Evolutionary conservation across 2,888 invertebrate genomes (phyloP).

Genomic region (Odiellus spinosus): DNA sequence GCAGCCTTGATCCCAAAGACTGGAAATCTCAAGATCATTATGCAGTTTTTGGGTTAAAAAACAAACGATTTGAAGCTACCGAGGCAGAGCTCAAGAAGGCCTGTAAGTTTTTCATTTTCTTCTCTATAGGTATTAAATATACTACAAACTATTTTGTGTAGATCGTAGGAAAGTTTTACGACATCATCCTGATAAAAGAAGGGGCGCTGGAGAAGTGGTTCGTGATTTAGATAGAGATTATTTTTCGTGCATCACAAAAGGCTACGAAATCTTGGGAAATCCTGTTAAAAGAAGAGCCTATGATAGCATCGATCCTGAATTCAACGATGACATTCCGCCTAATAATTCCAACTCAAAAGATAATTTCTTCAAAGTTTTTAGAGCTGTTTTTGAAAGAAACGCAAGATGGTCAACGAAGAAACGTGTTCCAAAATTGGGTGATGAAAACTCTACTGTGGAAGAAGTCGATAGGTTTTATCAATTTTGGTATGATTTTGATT

Average conservation of each 20-base stretch:
- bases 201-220: constrained; percentile 72
- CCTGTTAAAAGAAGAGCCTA: constrained; percentile 67
- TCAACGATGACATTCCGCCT: constrained; percentile 73
- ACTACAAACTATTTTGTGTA: constrained; percentile 24
- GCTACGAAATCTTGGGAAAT: constrained; percentile 73
- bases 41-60: constrained; percentile 76
- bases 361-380: constrained; percentile 49
- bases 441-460: constrained; percentile 55
- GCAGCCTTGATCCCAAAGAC: constrained; percentile 81
- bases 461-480: constrained; percentile 87
- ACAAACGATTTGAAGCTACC: constrained; percentile 63
- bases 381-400: constrained; percentile 37
- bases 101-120: constrained; percentile 44
- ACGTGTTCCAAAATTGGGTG: constrained; percentile 66
- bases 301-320: constrained; percentile 89
- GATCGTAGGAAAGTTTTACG: constrained; percentile 67
- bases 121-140: too few species aligned
- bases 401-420: constrained; percentile 69
- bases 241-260: constrained; percentile 92
- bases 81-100: constrained; percentile 87
- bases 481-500: constrained; percentile 92
- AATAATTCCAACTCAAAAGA: constrained; percentile 52
- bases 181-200: constrained; percentile 97
- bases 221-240: constrained; percentile 74
- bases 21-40: constrained; percentile 98